Base-by-base conservation (phyloP, 2,797 vertebrate species). In the Pterois miles region DNA sequence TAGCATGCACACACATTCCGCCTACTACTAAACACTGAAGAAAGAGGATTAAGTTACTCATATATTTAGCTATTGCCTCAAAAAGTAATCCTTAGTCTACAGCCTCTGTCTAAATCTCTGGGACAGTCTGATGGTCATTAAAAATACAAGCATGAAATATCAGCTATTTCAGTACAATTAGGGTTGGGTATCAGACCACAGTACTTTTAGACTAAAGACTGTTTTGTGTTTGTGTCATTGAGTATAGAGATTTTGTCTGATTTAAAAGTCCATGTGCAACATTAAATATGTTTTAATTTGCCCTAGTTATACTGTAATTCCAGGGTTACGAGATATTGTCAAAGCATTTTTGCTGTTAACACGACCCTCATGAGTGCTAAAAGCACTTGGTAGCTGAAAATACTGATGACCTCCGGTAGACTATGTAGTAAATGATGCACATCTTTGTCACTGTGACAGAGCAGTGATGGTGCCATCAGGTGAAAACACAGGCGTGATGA, bases 401-500 rank as follows among this genome's bases (percentile, higher is more conserved):
- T 64, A 67, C 65, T 22, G 10, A 65, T 27, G 53, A n/a, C 23
- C 52, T 59, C 53, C 58, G 46, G 65, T 53, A 69, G 69, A 18
- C 43, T 56, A 71, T 69, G 78, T 18, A 18, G 48, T n/a, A 20
- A 76, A 65, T 67, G 59, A 73, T 23, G 72, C n/a, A 74, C 29
- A 57, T 68, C 14, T 81, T 54, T 62, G 22, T 76, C 52, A 34
- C 25, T 82, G 50, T 60, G 50, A 64, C 36, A 46, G 48, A 71
- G 34, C 81, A 76, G 70, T 58, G 43, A 71, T 62, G 69, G 75
- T 27, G 54, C 78, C 67, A 80, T 70, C 73, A 66, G 81, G 59
- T 76, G 62, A 71, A 76, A 89, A 80, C 65, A 86, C 53, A 79
- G 70, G 78, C 65, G 23, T 84, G 66, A 90, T 78, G 86, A 89